phyloP scores from a whole-genome alignment of 1,140 invertebrate species.

The Amyelois transitella region DNA sequence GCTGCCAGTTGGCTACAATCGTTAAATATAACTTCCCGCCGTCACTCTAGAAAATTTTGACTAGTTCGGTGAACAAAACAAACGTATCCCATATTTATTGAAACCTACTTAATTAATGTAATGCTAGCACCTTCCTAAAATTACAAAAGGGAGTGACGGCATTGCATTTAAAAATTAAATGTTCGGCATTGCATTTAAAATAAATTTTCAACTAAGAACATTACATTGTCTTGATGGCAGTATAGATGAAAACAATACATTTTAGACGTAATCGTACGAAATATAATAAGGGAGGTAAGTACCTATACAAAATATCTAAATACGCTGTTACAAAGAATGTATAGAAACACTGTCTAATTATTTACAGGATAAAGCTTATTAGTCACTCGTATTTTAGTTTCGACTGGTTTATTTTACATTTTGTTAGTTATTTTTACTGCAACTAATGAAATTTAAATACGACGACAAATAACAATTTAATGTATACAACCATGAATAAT shows the following conservation, averaged over 20 bases:
- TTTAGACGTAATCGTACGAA: not conserved
- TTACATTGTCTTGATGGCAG: not conserved
- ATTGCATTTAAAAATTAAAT: not conserved
- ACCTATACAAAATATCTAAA: conserved; percentile 65
- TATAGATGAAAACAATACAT: not conserved
- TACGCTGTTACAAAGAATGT: conserved; percentile 64
- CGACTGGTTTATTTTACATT: conserved; percentile 28
- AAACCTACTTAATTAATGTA: conserved; percentile 1
- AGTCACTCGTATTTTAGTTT: conserved; percentile 43
- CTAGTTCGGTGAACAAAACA: conserved; percentile 52
- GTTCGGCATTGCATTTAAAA: no score
- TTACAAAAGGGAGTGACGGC: conserved; percentile 37
- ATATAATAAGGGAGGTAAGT: conserved; percentile 21
- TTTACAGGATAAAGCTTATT: conserved; percentile 67
- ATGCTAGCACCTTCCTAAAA: conserved; percentile 50
- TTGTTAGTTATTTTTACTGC: conserved; percentile 18
- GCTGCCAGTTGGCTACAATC: conserved; percentile 42
- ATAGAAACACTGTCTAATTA: conserved; percentile 62
- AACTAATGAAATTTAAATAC: no score
- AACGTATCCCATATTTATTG: conserved; percentile 13
- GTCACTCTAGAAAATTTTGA: conserved; percentile 63
- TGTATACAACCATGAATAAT: no score
- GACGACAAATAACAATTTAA: no score
- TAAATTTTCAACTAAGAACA: not conserved
- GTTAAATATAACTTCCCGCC: conserved; percentile 30